Evolutionary conservation across 1,140 invertebrate genomes (phyloP), one percentile per base, ranked within the genome.

Genomic region (Eurytemora carolleeae): DNA sequence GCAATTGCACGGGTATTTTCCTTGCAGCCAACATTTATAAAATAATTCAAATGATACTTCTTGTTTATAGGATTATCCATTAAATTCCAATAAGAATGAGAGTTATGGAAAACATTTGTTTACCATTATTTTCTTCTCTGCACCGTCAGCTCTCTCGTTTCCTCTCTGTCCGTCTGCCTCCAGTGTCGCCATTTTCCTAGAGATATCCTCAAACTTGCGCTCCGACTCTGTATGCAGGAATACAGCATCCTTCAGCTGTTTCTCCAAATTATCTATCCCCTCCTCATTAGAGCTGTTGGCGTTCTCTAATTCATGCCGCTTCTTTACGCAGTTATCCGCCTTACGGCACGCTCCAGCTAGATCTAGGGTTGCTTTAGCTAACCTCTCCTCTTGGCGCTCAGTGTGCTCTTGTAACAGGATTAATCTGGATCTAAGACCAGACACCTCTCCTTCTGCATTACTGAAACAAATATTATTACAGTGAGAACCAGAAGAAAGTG

Each of bases 141-240:
- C 55, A n/a, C 21, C 24, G 3, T 57, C 55, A 2, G 55, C 55
- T 2, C 55, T 18, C 24, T 57, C 55, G 16, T 57, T 57, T n/a
- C 21, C 24, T 3, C 55, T n/a, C 16, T 57, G 21, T 23, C n/a
- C 12, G 3, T 57, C 55, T 2, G 55, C 24, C 3, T 57, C 55
- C 2, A 57, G n/a, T 1, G 55, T 57, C 21, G 21, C 55, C 55
- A 57, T 57, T 23, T 57, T 57, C n/a, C 55, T 1, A 2, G 55
- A 57, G 18, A 57, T 57, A 24, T 57, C 55, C 55, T 57, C 55
- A 16, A 19, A 57, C 23, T 57, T 57, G n/a, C 55, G 18, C 55
- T 57, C 55, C 2, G 55, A 57, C 18, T 57, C 55, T 22, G 21
- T 24, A 15, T 23, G 24, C 55, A 57, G 18, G 55, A 57, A 57